phyloP scores from a whole-genome alignment of 2,888 invertebrate species.

The Eupithecia centaureata region DNA sequence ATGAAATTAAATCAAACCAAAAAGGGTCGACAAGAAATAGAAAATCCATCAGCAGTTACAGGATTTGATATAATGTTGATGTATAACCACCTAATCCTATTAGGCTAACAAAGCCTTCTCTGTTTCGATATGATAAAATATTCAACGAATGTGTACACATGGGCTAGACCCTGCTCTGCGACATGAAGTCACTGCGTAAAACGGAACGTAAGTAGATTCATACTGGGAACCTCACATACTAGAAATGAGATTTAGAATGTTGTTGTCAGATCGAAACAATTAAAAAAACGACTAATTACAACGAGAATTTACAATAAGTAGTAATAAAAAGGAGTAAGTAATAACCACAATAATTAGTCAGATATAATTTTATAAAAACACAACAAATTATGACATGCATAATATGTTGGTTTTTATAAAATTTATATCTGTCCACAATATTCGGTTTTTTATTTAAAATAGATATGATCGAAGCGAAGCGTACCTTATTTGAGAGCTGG shows the following conservation, averaged over 20 bases:
- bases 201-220: background rate
- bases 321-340: too few species aligned
- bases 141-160: slow-evolving; percentile 1
- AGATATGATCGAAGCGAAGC: too few species aligned
- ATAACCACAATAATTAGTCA: too few species aligned
- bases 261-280: background rate
- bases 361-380: too few species aligned
- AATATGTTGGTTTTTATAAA: too few species aligned
- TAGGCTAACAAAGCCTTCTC: background rate
- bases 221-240: background rate
- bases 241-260: background rate
- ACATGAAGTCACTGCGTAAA: background rate
- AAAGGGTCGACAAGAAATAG: background rate
- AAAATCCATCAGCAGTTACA: background rate
- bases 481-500: too few species aligned
- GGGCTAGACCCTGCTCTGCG: background rate
- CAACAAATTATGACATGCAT: too few species aligned
- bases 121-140: slow-evolving; percentile 1
- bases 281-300: too few species aligned
- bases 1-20: background rate
- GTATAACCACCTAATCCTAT: background rate
- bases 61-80: background rate
- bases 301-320: too few species aligned
- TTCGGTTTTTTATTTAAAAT: too few species aligned
- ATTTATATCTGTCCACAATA: too few species aligned